Base-by-base conservation (phyloP, 2,797 vertebrate genomes). In the Sebastes iracundus region DNA sequence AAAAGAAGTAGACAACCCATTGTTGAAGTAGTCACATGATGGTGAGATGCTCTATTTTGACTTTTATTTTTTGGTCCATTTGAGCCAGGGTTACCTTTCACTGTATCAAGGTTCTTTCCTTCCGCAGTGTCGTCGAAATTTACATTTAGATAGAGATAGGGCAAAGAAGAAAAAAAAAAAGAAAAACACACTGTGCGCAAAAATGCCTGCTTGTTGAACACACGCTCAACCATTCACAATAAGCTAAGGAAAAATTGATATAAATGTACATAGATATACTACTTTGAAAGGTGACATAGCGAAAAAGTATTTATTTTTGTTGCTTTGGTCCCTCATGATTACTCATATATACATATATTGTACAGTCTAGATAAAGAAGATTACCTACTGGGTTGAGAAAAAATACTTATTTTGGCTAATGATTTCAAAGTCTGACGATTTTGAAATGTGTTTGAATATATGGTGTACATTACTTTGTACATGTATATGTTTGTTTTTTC, bases 251-350 rank as follows among this genome's bases (percentile, higher is more conserved):
- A 88, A 88, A 87, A 93, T 75, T 81, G 76, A 96, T 96, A 95
- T 94, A 95, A 96, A 96, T 97, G 95, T 96, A 96, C 90, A 95
- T 96, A 95, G 94, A 95, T 94, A 93, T 92, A 94, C 89, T 93
- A 94, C 92, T 95, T 94, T 94, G 93, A 95, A 95, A 95, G 95
- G 94, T 95, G 95, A 97, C 96, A 97, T 97, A 95, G 94, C 96
- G 96, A 96, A 95, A 95, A 97, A 96, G 94, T 97, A 98, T 97
- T 98, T 98, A 97, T 97, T 96, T 98, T 96, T 96, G 95, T 96
- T 95, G 93, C 96, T 97, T 94, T 95, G 91, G 91, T 94, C 95
- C 96, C 96, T 96, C 95, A 94, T 83, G 93, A 30, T 95, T 94
- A 94, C 92, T 96, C 90, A 95, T 95, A 95, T 94, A 94, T 96